These are phyloP conservation scores for Uropetala carovei DNA, from an alignment of 2,888 invertebrate genomes.

Conservation along the genomic window DNA sequence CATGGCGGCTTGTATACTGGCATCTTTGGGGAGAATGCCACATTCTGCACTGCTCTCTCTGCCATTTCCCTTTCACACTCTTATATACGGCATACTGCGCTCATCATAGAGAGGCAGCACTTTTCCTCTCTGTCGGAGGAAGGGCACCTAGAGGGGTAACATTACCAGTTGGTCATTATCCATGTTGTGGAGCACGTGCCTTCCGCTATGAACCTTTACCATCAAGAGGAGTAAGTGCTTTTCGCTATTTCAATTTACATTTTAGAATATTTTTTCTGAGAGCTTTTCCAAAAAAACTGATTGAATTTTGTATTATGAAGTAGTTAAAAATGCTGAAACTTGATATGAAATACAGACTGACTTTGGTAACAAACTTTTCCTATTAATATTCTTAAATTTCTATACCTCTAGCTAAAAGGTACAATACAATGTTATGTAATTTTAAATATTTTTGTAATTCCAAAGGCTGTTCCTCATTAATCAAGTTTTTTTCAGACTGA, in stretches of 20 bases:
- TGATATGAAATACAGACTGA: no score
- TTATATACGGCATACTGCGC: constrained; percentile 84
- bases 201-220: constrained; percentile 87
- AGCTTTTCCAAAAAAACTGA: not conserved
- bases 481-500: no score
- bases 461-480: no score
- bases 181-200: constrained; percentile 92
- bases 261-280: not conserved
- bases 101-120: constrained; percentile 87
- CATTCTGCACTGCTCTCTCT: constrained; percentile 87
- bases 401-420: no score
- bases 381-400: no score
- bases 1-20: constrained; percentile 96
- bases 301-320: not conserved
- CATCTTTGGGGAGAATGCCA: constrained; percentile 94
- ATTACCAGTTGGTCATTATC: constrained; percentile 78
- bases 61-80: constrained; percentile 86
- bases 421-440: no score
- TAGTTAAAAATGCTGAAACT: no score
- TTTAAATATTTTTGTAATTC: no score
- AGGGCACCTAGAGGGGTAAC: constrained; percentile 65
- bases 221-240: constrained; percentile 77
- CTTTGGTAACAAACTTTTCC: no score
- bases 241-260: not conserved
- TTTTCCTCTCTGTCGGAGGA: constrained; percentile 81